Evolutionary conservation across 2,113 vertebrate genomes (phyloP), one percentile per base, ranked within the genome.

Genomic region (Phylloscopus trochilus): DNA sequence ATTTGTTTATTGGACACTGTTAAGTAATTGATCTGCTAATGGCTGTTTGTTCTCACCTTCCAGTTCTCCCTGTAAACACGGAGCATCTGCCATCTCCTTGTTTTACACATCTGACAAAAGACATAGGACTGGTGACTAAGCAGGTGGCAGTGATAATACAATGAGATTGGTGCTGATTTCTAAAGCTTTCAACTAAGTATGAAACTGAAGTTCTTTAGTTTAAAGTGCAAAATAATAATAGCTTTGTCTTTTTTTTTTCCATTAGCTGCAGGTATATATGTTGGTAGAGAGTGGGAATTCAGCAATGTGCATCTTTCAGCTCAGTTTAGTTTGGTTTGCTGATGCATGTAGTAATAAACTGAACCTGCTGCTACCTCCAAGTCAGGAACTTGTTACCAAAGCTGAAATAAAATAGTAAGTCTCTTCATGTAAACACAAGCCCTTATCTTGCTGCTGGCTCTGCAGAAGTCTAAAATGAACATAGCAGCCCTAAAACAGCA

Each of bases 281-380:
- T 90, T 66, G 59, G 82, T 91, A 95, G 90, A 92, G 85, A 94
- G 83, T 83, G 92, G 85, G 86, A 83, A 64, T 67, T 90, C 86
- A 83, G 64, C 88, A 56, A 82, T 0, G 58, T 64, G 53, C 92
- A 90, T 70, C 93, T 83, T 92, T 93, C 72, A 78, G 19, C 76
- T 87, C 83, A 59, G 28, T 83, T 88, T 70, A 74, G 51, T 92
- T 94, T 94, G 90, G 79, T 95, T 95, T 95, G 85, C 92, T 87
- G 83, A 43, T 89, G 68, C 92, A 88, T 55, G 72, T 59, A 87
- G 87, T 89, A 96, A 94, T 73, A 78, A 96, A 79, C 66, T 58
- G 73, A 97, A 93, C 83, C 76, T 75, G 92, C 92, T 95, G 87
- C 95, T 96, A 93, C 89, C 90, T 94, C 90, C 80, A 92, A 92